phyloP scores from a whole-genome alignment of 1,140 invertebrate species.

The Aphis craccivora region DNA sequence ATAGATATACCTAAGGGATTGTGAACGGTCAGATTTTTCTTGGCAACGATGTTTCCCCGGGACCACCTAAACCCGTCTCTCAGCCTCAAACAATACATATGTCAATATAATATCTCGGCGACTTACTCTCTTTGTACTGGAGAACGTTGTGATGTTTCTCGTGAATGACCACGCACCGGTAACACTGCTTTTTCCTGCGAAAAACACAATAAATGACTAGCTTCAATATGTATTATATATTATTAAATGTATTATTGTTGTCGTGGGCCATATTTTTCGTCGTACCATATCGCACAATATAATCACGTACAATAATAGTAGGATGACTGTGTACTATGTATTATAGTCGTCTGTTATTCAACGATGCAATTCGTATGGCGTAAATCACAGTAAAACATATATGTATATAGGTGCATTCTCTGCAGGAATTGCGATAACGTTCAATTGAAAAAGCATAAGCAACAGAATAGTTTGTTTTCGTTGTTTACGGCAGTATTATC shows the following conservation, averaged over 20 bases:
- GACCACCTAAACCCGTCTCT: neutral
- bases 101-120: conserved; percentile 37
- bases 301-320: neutral
- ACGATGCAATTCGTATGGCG: neutral
- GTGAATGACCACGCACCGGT: conserved; percentile 71
- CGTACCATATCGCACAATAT: neutral
- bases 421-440: neutral
- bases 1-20: neutral
- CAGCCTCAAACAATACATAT: neutral
- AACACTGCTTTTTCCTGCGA: conserved; percentile 67
- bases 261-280: neutral
- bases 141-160: conserved; percentile 72
- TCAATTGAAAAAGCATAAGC: neutral
- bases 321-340: neutral
- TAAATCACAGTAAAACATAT: neutral
- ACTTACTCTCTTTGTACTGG: conserved; percentile 75
- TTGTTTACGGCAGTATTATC: neutral
- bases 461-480: neutral
- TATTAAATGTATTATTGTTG: conserved; percentile 5
- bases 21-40: neutral
- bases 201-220: conserved; percentile 58
- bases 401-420: neutral
- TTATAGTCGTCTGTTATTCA: neutral
- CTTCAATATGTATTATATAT: neutral
- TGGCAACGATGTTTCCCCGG: neutral